phyloP scores from a whole-genome alignment of 2,113 vertebrate genomes.

The crab-eating macaque (Macaca fascicularis) region T2T-MFA8v1.1 NC_088389.1:10023001-10023500 shows the following conservation, averaged over 20 bases:
- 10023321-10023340: too few species aligned
- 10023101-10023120: too few species aligned
- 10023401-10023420: not conserved
- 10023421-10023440: not conserved
- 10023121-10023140: not conserved
- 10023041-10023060: not conserved
- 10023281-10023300: not conserved
- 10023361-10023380: not conserved
- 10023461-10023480: not conserved
- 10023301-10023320: not conserved
- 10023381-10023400: not conserved
- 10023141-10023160: fast-evolving
- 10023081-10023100: not conserved
- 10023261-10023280: not conserved
- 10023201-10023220: not conserved
- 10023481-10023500: not conserved
- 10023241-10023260: not conserved
- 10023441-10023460: not conserved
- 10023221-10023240: not conserved
- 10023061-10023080: not conserved
- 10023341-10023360: too few species aligned
- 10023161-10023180: too few species aligned
- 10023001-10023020: not conserved
- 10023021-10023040: not conserved
- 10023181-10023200: too few species aligned